Evolutionary conservation across 2,113 vertebrate species (phyloP).

Genomic region (Oncorhynchus tshawytscha): DNA sequence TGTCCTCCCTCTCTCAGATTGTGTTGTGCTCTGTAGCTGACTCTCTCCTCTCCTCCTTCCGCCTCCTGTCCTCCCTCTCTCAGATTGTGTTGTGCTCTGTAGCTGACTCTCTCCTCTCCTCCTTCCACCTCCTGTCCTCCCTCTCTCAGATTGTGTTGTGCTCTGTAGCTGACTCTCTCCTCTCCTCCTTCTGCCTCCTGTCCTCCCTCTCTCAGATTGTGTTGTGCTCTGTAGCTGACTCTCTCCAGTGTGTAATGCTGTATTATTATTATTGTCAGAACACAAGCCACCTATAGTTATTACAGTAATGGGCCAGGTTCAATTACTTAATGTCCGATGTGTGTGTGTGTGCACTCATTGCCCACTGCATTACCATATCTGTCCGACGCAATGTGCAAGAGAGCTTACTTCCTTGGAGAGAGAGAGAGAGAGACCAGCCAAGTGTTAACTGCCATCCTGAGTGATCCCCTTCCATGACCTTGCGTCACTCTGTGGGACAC

Average conservation of each 20-base stretch:
- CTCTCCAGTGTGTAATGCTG: neutral
- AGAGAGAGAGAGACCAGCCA: too few species aligned
- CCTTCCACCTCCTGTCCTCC: too few species aligned
- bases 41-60: too few species aligned
- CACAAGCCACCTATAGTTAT: conserved; percentile 14
- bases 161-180: too few species aligned
- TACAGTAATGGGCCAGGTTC: conserved; percentile 1
- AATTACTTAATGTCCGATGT: conserved; percentile 12
- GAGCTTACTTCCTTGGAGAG: conserved; percentile 14
- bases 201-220: too few species aligned
- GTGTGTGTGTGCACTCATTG: conserved; percentile 3
- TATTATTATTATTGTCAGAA: conserved; percentile 23
- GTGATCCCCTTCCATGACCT: neutral
- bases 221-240: neutral
- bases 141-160: too few species aligned
- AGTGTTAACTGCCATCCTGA: neutral
- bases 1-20: too few species aligned
- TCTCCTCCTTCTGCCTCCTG: too few species aligned
- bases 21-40: too few species aligned
- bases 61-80: too few species aligned
- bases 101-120: neutral
- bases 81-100: too few species aligned
- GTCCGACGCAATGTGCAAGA: conserved; percentile 36
- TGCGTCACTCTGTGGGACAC: neutral
- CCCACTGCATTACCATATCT: conserved; percentile 35